Conservation (phyloP, 2,797 vertebrate genomes). For the Galago senegalensis region DNA sequence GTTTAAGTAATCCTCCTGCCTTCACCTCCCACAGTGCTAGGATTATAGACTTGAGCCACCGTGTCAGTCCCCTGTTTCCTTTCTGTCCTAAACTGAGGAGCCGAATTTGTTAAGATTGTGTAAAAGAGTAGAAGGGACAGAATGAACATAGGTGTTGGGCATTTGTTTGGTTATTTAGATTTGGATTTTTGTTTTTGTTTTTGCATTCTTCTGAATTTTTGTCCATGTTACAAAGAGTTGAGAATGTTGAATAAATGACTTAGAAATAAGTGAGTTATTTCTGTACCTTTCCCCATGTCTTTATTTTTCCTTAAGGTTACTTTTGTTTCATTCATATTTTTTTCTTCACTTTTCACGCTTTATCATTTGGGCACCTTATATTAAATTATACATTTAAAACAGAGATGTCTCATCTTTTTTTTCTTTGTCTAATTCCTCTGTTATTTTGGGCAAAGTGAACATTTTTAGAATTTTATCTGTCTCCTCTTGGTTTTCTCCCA, state of each 20-base stretch:
- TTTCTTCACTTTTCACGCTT: slow-evolving; percentile 23
- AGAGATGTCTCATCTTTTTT: background rate
- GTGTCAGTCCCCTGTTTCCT: background rate
- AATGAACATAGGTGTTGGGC: background rate
- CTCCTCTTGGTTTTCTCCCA: background rate
- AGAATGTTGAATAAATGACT: slow-evolving; percentile 25
- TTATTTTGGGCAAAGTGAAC: slow-evolving; percentile 17
- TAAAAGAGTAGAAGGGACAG: background rate
- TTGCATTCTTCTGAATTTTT: slow-evolving; percentile 2
- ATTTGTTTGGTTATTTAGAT: background rate
- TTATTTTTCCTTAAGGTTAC: slow-evolving; percentile 38
- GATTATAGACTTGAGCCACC: too few relatives aligned
- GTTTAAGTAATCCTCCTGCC: too few relatives aligned
- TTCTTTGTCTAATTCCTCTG: slow-evolving; percentile 20
- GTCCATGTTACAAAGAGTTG: background rate
- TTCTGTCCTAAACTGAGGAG: background rate
- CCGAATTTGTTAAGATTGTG: background rate
- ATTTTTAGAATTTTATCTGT: slow-evolving; percentile 15
- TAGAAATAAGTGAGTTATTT: slow-evolving; percentile 28
- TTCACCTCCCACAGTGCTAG: too few relatives aligned
- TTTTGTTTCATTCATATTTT: slow-evolving; percentile 1
- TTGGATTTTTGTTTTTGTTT: background rate
- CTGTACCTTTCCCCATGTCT: background rate
- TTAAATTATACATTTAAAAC: slow-evolving; percentile 14
- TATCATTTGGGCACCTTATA: background rate